A percentile compares a stretch with the other conserved stretches of the same genome.
These are phyloP conservation scores for Exephanes ischioxanthus DNA, from an alignment of 2,888 invertebrate genomes.

Conservation along the genomic window DNA sequence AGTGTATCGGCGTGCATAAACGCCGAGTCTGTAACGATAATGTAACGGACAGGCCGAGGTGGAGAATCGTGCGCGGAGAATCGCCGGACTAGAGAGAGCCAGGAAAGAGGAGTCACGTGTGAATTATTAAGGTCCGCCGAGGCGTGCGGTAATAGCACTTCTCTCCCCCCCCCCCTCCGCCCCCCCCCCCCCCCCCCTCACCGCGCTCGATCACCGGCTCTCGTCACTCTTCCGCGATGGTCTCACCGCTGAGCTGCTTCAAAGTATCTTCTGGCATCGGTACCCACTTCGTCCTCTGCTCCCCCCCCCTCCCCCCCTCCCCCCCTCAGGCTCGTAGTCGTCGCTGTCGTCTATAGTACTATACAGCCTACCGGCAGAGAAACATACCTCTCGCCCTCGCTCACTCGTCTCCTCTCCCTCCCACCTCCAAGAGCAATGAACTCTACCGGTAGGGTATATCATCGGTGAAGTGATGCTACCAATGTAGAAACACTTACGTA, in stretches of 20 bases:
- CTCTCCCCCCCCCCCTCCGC: background rate
- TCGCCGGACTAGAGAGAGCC: conserved; percentile 58
- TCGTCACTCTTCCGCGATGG: conserved; percentile 59
- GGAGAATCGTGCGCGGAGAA: conserved; percentile 29
- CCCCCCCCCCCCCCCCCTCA: background rate
- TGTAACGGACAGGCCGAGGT: conserved; percentile 1
- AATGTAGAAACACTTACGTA: conserved; percentile 74
- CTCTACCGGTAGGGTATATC: conserved; percentile 82
- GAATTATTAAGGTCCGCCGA: conserved; percentile 79
- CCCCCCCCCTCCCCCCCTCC: conserved; percentile 51
- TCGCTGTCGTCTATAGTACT: conserved; percentile 26
- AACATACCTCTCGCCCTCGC: conserved; percentile 58
- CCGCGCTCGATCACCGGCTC: conserved; percentile 39
- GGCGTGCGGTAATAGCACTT: conserved; percentile 73
- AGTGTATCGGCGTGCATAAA: conserved; percentile 3
- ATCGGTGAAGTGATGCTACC: conserved; percentile 83
- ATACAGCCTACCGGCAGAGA: conserved; percentile 22
- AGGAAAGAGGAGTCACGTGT: conserved; percentile 73
- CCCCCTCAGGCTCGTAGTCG: conserved; percentile 62
- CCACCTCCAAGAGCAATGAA: conserved; percentile 82
- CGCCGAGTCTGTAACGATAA: background rate
- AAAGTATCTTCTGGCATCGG: conserved; percentile 67
- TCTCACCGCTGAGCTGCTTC: conserved; percentile 51
- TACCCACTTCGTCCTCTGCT: conserved; percentile 62
- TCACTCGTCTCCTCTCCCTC: conserved; percentile 74